Percentiles rank a stretch among this genome's conserved stretches.
Evolutionary conservation across 2,113 vertebrate species (phyloP).

Genomic region (Ochotona curzoniae): DNA sequence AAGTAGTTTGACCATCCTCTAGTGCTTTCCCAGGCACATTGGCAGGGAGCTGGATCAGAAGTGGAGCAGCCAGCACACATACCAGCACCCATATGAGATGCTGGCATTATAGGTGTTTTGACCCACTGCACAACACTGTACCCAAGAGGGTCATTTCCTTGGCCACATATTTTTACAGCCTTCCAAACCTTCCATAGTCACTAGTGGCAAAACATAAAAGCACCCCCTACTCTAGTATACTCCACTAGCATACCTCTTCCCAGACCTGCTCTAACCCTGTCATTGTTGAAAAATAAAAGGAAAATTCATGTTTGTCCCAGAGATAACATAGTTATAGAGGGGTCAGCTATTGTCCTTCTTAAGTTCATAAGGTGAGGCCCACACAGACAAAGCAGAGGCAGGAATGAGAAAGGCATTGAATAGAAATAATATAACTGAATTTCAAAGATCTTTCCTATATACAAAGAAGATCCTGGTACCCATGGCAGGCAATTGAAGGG

Average conservation of each 20-base stretch:
- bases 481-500: rapidly evolving
- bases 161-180: neutral
- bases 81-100: too few species aligned
- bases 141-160: neutral
- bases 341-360: neutral
- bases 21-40: too few species aligned
- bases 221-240: rapidly evolving
- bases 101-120: too few species aligned
- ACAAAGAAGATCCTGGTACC: neutral
- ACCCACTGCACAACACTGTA: too few species aligned
- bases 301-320: neutral
- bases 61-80: too few species aligned
- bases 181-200: neutral
- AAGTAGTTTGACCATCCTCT: too few species aligned
- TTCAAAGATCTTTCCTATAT: neutral
- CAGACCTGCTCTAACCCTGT: too few species aligned
- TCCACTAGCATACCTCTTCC: neutral
- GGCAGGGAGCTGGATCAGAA: too few species aligned
- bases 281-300: neutral
- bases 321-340: neutral
- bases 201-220: neutral
- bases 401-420: too few species aligned
- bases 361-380: neutral
- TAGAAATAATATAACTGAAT: rapidly evolving
- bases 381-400: rapidly evolving